These are phyloP conservation scores for Hippocampus guttulatus DNA, from an alignment of 2,113 vertebrate genomes.

Conservation along the genomic window DNA sequence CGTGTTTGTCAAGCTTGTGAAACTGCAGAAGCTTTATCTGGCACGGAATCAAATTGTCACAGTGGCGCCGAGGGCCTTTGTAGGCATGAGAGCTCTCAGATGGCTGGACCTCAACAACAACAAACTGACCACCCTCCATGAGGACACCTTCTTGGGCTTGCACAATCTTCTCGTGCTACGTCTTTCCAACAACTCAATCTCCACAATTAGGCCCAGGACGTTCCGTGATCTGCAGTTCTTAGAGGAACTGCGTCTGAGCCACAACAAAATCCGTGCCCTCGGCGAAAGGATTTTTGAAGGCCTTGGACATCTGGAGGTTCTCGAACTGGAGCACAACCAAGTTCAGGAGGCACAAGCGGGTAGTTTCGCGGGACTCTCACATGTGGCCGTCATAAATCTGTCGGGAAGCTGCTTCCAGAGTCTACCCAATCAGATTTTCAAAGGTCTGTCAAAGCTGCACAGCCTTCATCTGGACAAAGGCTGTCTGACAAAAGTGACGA, in stretches of 20 bases:
- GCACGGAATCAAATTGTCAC: constrained; percentile 84
- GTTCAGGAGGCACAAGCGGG: constrained; percentile 80
- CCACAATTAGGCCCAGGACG: constrained; percentile 75
- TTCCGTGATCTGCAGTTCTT: constrained; percentile 90
- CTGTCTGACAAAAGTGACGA: constrained; percentile 77
- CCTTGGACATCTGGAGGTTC: constrained; percentile 83
- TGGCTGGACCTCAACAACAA: constrained; percentile 96
- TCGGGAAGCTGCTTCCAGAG: constrained; percentile 83
- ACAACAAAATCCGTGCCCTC: constrained; percentile 81
- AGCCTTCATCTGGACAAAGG: constrained; percentile 91
- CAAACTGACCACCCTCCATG: constrained; percentile 76
- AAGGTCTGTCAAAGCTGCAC: constrained; percentile 82
- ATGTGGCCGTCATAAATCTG: constrained; percentile 87
- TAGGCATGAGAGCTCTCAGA: constrained; percentile 86
- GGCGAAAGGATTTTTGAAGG: constrained; percentile 83
- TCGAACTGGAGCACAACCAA: constrained; percentile 86
- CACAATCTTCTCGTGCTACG: constrained; percentile 86
- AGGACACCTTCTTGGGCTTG: constrained; percentile 87
- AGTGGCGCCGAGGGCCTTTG: constrained; percentile 83
- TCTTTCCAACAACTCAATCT: constrained; percentile 84
- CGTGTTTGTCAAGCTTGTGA: constrained; percentile 82
- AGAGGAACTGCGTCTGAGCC: constrained; percentile 85
- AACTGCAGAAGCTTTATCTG: constrained; percentile 91
- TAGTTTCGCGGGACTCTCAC: constrained; percentile 80
- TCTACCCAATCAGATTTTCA: constrained; percentile 81